Evolutionary conservation across 2,797 vertebrate species (phyloP).

Genomic region (Halcyon chelicuti): DNA sequence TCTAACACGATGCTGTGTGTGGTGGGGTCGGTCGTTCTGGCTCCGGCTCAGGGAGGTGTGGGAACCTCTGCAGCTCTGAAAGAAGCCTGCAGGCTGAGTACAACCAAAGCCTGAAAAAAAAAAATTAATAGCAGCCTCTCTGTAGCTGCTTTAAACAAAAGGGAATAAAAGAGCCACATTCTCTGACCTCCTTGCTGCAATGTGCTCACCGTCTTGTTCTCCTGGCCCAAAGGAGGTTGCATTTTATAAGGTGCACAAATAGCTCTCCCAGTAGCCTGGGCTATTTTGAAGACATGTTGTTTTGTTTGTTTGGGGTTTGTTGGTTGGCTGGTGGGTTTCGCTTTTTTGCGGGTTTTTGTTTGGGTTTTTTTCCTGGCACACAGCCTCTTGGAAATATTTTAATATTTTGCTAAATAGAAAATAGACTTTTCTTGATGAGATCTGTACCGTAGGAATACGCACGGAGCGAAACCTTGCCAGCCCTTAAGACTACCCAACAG

Average conservation of each 20-base stretch:
- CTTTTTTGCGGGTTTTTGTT: too few relatives aligned
- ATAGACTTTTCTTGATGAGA: background rate
- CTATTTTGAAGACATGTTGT: background rate
- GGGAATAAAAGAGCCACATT: background rate
- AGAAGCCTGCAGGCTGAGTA: rapidly evolving
- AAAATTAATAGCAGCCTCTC: background rate
- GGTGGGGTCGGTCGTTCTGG: rapidly evolving
- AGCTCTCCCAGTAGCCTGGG: background rate
- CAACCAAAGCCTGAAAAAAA: rapidly evolving
- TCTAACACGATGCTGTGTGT: rapidly evolving
- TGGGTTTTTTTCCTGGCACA: background rate
- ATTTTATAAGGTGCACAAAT: background rate
- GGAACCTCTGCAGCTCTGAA: background rate
- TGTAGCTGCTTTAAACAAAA: background rate
- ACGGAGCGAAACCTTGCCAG: background rate
- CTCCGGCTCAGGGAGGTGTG: rapidly evolving
- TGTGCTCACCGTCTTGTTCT: background rate
- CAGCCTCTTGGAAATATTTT: background rate
- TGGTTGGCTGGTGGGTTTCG: too few relatives aligned
- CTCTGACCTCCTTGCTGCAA: background rate
- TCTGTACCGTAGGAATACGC: rapidly evolving
- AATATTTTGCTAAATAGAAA: background rate
- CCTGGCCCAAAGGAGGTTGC: background rate
- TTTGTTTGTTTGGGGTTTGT: too few relatives aligned
- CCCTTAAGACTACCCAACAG: background rate